Evolutionary conservation across 1,140 invertebrate genomes (phyloP).

Genomic region (Ceratina calcarata): DNA sequence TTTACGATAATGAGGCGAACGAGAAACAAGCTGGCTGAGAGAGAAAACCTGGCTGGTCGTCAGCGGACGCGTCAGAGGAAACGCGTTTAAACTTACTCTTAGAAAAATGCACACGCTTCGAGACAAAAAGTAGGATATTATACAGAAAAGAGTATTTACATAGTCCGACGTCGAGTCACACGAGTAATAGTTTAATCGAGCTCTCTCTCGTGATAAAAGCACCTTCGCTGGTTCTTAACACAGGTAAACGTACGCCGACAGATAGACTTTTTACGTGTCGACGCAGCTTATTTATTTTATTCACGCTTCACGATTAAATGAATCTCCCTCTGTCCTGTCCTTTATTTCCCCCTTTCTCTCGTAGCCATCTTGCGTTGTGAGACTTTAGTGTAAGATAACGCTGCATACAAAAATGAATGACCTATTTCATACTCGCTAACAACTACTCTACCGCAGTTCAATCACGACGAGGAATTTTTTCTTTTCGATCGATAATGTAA

Average conservation of each 20-base stretch:
- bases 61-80: not conserved
- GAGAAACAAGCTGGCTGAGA: conserved; percentile 63
- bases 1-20: conserved; percentile 61
- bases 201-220: conserved; percentile 4
- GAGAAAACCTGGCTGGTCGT: conserved; percentile 29
- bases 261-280: conserved; percentile 26
- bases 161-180: conserved; percentile 26
- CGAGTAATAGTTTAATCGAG: conserved; percentile 29
- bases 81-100: conserved; percentile 15
- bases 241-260: conserved; percentile 1
- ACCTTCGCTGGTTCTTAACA: conserved; percentile 8
- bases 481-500: conserved; percentile 9
- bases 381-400: conserved; percentile 64
- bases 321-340: not conserved
- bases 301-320: conserved; percentile 9
- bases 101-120: conserved; percentile 44
- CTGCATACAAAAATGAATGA: conserved; percentile 59
- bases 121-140: conserved; percentile 35
- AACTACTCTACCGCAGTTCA: conserved; percentile 52
- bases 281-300: conserved; percentile 55
- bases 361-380: conserved; percentile 54
- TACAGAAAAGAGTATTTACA: conserved; percentile 15
- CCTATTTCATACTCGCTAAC: conserved; percentile 67
- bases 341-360: conserved; percentile 50
- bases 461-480: conserved; percentile 54